A percentile compares a stretch with the other conserved stretches of the same genome.
These are phyloP conservation scores for Uloborus plumipes DNA, from an alignment of 2,888 invertebrate genomes.

Conservation along the genomic window DNA sequence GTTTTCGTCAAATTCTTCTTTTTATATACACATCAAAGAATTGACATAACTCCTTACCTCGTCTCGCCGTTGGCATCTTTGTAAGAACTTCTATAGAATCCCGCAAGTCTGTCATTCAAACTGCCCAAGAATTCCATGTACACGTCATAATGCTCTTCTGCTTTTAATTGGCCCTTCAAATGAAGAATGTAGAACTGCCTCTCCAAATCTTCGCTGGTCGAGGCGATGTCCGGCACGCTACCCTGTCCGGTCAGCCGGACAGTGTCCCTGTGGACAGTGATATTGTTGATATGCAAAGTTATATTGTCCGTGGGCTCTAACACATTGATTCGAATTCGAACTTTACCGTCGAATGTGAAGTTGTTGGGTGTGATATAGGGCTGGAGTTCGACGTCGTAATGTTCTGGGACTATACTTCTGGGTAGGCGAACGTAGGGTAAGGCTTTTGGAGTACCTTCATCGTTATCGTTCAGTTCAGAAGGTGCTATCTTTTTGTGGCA, in stretches of 20 bases:
- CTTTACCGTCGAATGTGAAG: conserved; percentile 64
- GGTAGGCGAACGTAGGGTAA: conserved; percentile 52
- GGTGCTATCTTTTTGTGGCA: background rate
- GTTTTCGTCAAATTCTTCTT: too few species aligned
- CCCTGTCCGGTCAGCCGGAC: conserved; percentile 69
- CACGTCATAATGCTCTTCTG: conserved; percentile 78
- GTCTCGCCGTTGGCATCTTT: conserved; percentile 78
- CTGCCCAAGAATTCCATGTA: conserved; percentile 80
- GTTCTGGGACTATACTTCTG: conserved; percentile 53
- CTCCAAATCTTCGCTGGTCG: conserved; percentile 59
- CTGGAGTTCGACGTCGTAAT: conserved; percentile 61
- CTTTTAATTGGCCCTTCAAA: conserved; percentile 76
- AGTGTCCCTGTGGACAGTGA: conserved; percentile 77
- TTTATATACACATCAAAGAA: too few species aligned
- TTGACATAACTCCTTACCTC: conserved; percentile 74
- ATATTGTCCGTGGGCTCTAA: conserved; percentile 77
- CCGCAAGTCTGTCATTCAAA: conserved; percentile 82
- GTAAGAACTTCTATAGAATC: conserved; percentile 88
- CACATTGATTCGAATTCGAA: conserved; percentile 74
- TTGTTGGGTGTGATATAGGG: conserved; percentile 52
- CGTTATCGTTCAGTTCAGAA: too few species aligned
- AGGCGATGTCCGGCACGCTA: conserved; percentile 5
- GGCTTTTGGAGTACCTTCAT: background rate
- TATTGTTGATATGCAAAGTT: conserved; percentile 81
- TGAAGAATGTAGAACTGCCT: conserved; percentile 81